Conservation (phyloP, 2,113 vertebrate genomes). For the Stegostoma tigrinum region DNA sequence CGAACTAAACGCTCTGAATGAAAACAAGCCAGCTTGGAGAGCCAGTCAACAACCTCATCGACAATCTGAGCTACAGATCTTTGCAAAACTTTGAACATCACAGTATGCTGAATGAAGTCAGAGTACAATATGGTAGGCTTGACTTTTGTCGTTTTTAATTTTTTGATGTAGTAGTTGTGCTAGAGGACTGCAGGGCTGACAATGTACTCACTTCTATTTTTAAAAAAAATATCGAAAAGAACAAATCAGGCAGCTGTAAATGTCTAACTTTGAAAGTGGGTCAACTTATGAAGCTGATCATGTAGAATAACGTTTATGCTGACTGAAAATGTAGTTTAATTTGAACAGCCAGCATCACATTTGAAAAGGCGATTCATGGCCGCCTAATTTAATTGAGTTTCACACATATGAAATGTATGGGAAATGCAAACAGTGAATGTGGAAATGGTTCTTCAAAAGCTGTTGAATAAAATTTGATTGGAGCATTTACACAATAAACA, state of each 20-base stretch:
- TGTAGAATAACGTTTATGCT: neutral
- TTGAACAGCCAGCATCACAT: neutral
- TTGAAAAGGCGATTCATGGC: neutral
- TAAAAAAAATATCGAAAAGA: neutral
- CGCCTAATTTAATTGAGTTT: neutral
- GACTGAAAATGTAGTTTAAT: neutral
- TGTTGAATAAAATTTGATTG: neutral
- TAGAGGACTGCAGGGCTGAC: neutral
- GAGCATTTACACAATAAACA: neutral
- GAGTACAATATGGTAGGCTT: neutral
- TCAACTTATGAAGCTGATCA: neutral
- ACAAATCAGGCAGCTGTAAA: neutral
- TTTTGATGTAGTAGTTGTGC: neutral
- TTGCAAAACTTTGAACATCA: no score
- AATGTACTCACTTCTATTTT: neutral
- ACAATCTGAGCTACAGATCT: no score
- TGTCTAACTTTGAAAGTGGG: neutral
- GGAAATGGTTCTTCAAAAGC: neutral
- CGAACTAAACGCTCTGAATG: no score
- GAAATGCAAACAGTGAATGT: neutral
- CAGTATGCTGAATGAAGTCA: neutral
- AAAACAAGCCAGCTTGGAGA: no score
- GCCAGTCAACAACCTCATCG: no score
- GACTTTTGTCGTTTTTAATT: neutral
- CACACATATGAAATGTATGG: neutral